A percentile compares a stretch with the other conserved stretches of the same genome.
Conservation (phyloP, 2,113 vertebrate genomes). For the Nesospiza acunhae region DNA sequence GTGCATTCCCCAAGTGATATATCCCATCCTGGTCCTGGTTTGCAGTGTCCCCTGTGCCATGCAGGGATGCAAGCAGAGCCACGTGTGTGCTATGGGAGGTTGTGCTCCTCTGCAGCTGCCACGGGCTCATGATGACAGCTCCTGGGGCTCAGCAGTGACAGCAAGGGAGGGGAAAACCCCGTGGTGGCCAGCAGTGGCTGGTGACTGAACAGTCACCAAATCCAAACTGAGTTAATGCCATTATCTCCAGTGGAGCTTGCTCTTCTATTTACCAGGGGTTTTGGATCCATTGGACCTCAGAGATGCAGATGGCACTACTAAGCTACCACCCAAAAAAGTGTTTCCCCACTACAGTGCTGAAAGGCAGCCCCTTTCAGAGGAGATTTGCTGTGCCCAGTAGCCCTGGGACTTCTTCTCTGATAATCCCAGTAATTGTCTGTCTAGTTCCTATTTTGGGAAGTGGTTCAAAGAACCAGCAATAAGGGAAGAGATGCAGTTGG, state of each 20-base stretch:
- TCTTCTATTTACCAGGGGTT: neutral
- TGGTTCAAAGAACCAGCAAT: neutral
- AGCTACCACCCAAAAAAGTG: neutral
- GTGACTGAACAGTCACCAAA: neutral
- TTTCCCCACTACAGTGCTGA: neutral
- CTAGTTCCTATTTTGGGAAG: neutral
- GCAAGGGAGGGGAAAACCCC: neutral
- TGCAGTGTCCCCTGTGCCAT: neutral
- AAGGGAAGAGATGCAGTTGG: neutral
- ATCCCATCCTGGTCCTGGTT: neutral
- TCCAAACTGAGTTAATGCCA: neutral
- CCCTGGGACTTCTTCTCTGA: neutral
- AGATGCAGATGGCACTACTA: neutral
- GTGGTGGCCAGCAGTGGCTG: neutral
- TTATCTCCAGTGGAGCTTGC: neutral
- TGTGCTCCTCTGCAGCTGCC: neutral
- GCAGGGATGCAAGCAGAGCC: neutral
- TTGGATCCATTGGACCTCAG: neutral
- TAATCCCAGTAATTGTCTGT: neutral
- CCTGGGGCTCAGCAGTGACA: neutral
- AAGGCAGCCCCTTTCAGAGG: neutral
- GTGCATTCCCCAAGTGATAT: neutral
- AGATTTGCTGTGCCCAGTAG: neutral
- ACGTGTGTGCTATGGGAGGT: accelerated
- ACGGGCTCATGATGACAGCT: accelerated